Base-by-base conservation (phyloP, 2,888 invertebrate species). In the Diarsia brunnea region DNA sequence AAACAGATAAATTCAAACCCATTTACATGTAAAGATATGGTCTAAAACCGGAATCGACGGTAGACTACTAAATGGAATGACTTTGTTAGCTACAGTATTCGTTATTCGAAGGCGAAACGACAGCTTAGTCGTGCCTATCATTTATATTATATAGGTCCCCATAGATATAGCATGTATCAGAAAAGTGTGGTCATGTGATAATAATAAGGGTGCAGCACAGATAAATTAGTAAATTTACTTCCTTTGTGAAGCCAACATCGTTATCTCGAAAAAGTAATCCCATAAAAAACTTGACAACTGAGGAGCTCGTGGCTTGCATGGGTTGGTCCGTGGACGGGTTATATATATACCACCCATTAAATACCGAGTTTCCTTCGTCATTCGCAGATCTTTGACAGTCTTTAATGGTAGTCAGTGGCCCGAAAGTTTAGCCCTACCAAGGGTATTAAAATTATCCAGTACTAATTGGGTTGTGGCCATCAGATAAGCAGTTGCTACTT, bases 11-110 rank as follows among this genome's bases (percentile, higher is more conserved):
- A 55, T 55, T 14, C 16, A 21, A 31, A 4, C 16, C 1, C 1
- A 43, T 53, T 38, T 12, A 16, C 11, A 45, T 16, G 16, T 16
- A 55, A 1, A n/a, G 45, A 27, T 61, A 45, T 38, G 21, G n/a
- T 64, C 45, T 58, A 12, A 4, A 67, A n/a, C 38, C 24, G 5
- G 38, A 82, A 67, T 43, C 4, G 49, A 81, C 65, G 49, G 70
- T 55, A 16, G 47, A 43, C 49, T 75, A 43, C 49, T 75, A 82
- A 82, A 81, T 75, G 77, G 51, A 53, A 75, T 76, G 55, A 58
- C 51, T 82, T 58, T 75, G 77, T 76, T 63, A 49, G 66, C 14
- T 70, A 45, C 66, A 66, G 49, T 58, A 43, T 60, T 65, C 63
- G 24, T 49, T 75, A 67, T 70, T 75, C 55, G 69, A 45, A 51